These are phyloP conservation scores for Plusia festucae DNA, from an alignment of 2,888 invertebrate genomes.

Conservation along the genomic window DNA sequence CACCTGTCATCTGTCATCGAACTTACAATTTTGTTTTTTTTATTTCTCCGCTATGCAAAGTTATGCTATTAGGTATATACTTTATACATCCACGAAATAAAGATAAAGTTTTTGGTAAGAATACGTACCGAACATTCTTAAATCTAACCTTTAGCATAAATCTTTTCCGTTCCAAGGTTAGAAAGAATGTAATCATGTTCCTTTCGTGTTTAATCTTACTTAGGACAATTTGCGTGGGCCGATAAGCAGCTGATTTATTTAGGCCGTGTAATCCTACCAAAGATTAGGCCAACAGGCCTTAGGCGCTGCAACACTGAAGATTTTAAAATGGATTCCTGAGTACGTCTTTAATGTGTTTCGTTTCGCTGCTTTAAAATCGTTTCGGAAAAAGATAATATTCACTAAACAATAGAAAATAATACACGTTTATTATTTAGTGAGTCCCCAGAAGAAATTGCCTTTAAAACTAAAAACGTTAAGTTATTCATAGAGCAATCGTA, in stretches of 20 bases:
- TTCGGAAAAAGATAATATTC: background rate
- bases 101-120: background rate
- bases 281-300: constrained; percentile 29
- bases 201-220: constrained; percentile 44
- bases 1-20: background rate
- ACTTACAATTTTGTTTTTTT: background rate
- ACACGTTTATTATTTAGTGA: constrained; percentile 49
- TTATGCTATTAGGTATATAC: no score
- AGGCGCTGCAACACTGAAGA: constrained; percentile 6
- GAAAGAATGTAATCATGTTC: constrained; percentile 35
- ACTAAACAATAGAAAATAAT: constrained; percentile 32
- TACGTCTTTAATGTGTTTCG: background rate
- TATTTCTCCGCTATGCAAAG: background rate
- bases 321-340: background rate
- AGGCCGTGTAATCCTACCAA: constrained; percentile 32
- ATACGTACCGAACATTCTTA: background rate
- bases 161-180: constrained; percentile 2
- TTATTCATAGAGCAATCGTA: constrained; percentile 66
- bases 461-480: constrained; percentile 46
- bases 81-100: background rate
- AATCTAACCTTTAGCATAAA: background rate
- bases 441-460: constrained; percentile 43
- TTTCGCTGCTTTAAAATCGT: background rate
- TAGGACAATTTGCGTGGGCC: constrained; percentile 46
- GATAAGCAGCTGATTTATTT: constrained; percentile 49